A percentile compares a stretch with the other conserved stretches of the same genome.
These are phyloP conservation scores for Bubalus kerabau DNA, from an alignment of 2,113 vertebrate genomes.

Conservation along the genomic window DNA sequence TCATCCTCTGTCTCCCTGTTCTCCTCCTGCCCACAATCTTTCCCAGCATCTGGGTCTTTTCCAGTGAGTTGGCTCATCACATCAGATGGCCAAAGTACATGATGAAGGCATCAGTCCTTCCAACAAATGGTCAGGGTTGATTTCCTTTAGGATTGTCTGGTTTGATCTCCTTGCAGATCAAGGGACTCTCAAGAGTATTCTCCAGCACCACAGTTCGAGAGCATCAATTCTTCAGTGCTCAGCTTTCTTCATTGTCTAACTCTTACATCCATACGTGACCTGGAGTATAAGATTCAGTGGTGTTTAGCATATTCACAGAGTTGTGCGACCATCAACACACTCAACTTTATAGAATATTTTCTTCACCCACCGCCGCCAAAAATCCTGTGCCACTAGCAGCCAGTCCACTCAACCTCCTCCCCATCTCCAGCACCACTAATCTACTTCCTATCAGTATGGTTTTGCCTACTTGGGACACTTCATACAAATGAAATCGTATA, in stretches of 20 bases:
- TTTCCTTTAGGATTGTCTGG: background rate
- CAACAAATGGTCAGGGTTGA: background rate
- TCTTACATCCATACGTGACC: background rate
- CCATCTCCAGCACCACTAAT: background rate
- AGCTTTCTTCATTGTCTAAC: background rate
- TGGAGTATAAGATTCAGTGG: too few relatives aligned
- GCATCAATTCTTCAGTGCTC: background rate
- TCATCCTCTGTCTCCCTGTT: background rate
- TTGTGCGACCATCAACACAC: background rate
- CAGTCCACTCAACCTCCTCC: background rate
- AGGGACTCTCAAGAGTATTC: background rate
- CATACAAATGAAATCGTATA: background rate
- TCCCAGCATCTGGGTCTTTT: background rate
- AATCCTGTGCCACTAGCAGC: background rate
- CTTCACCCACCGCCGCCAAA: accelerated
- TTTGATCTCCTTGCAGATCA: background rate
- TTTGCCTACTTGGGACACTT: background rate
- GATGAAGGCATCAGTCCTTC: background rate
- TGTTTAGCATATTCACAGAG: background rate
- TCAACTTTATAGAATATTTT: background rate
- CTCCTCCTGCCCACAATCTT: background rate
- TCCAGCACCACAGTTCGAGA: background rate
- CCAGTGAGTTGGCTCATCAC: background rate
- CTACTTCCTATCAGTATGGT: background rate
- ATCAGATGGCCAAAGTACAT: background rate